Conservation (phyloP, 2,797 vertebrate genomes). For the Sebastes minor region DNA sequence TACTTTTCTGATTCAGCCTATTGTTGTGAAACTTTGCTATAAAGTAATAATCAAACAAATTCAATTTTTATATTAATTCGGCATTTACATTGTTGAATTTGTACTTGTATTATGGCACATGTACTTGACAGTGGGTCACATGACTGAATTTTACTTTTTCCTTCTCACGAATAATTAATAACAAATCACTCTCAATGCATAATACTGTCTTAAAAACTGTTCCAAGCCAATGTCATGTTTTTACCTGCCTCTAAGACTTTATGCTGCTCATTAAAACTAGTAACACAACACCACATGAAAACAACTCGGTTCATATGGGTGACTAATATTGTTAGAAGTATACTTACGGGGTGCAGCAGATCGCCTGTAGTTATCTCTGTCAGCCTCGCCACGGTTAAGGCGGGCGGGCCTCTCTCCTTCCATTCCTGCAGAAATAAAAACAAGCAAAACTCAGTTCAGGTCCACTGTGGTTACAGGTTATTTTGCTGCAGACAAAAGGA, state of each 20-base stretch:
- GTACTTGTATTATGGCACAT: not conserved
- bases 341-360: constrained; percentile 94
- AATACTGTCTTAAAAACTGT: not conserved
- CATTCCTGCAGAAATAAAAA: constrained; percentile 81
- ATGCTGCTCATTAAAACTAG: not conserved
- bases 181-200: not conserved
- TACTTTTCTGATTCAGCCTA: not conserved
- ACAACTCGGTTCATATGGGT: not conserved
- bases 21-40: not conserved
- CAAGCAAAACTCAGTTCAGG: not conserved
- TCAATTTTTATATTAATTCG: not conserved
- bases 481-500: not conserved
- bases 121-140: not conserved
- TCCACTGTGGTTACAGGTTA: not conserved
- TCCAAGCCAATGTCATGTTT: not conserved
- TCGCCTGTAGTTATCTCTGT: constrained; percentile 96
- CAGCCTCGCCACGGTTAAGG: constrained; percentile 93
- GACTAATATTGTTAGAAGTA: not conserved
- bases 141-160: not conserved
- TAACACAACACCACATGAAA: not conserved
- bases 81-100: not conserved
- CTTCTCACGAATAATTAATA: not conserved
- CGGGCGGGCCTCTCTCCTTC: constrained; percentile 96
- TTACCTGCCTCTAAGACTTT: not conserved
- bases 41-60: not conserved